Evolutionary conservation across 1,140 invertebrate species (phyloP), one percentile per base, ranked within the genome.

Genomic region (Lordiphosa stackelbergi): DNA sequence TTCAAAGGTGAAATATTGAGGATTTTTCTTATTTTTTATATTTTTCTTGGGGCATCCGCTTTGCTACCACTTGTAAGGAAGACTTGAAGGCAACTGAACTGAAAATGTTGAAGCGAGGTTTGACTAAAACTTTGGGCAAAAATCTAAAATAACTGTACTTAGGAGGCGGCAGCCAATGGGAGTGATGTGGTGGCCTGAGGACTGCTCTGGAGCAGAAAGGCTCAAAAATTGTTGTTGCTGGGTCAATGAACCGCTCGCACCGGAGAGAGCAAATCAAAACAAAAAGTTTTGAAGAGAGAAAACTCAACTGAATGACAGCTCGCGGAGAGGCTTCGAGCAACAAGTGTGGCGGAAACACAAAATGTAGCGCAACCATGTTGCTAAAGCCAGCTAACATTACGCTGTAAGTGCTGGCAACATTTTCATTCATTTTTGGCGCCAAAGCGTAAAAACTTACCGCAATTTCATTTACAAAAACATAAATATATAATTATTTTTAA

Each of bases 201-300:
- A 31, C 5, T 8, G 41, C 48, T 47, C 36, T 46, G 8, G 31
- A 22, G 48, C 65, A 58, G 64, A 72, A 64, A 54, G 64, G 52
- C 53, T 52, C 45, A 46, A 54, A 47, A 53, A 54, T 59, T 69
- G 65, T 69, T 69, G 58, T 52, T 54, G 71, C 38, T 69, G 66
- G 77, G 75, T 81, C 75, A 81, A 83, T 74, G 75, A 83, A 81
- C 75, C 68, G 45, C 64, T 72, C 52, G 46, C 51, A 56, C 47
- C 56, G 53, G 51, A 45, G 53, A 57, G 49, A 34, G 37, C 11
- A 48, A 62, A 69, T 41, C 66, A 69, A 69, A 69, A 69, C 59
- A 69, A 61, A 61, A 37, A 5, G 28, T 28, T 3, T 11, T 41
- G 12, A 10, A 60, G 35, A 24, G 24, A 34, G 37, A 34, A 16